phyloP scores from a whole-genome alignment of 2,888 invertebrate species.

The Eristalinus aeneus region DNA sequence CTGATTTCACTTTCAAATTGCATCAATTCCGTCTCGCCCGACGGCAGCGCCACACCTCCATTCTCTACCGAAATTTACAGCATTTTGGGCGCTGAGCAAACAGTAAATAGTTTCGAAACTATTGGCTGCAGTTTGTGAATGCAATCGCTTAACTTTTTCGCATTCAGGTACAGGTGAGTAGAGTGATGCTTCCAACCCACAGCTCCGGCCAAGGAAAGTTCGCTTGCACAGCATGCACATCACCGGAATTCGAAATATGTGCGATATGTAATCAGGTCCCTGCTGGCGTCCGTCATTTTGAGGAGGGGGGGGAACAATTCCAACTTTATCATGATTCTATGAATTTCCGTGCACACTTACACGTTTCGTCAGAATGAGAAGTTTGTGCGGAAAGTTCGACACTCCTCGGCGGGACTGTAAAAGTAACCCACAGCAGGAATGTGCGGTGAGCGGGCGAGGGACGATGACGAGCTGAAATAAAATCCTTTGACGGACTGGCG shows the following conservation, averaged over 20 bases:
- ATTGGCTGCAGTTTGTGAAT: conserved; percentile 61
- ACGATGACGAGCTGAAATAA: conserved; percentile 33
- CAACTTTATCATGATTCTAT: conserved; percentile 67
- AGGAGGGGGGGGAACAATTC: conserved; percentile 39
- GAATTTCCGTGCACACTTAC: conserved; percentile 51
- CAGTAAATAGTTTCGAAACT: conserved; percentile 67
- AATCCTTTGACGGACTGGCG: conserved; percentile 14
- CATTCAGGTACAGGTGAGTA: conserved; percentile 57
- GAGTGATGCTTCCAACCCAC: conserved; percentile 14
- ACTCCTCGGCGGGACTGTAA: conserved; percentile 5
- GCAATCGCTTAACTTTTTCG: conserved; percentile 62
- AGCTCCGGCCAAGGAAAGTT: conserved; percentile 6
- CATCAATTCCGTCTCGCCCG: neutral
- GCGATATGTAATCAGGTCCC: conserved; percentile 31
- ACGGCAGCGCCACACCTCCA: conserved; percentile 40
- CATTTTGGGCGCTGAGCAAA: conserved; percentile 42
- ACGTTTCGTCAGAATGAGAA: conserved; percentile 57
- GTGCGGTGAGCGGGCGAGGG: conserved; percentile 27
- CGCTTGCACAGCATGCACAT: conserved; percentile 2
- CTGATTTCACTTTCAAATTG: conserved; percentile 51
- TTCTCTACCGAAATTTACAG: conserved; percentile 59
- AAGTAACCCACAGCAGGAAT: conserved; percentile 22
- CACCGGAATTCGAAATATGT: conserved; percentile 10
- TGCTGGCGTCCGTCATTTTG: conserved; percentile 24
- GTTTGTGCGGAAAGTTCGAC: conserved; percentile 53